These are phyloP conservation scores for Brenthis ino DNA, from an alignment of 2,888 invertebrate genomes.

Conservation along the genomic window DNA sequence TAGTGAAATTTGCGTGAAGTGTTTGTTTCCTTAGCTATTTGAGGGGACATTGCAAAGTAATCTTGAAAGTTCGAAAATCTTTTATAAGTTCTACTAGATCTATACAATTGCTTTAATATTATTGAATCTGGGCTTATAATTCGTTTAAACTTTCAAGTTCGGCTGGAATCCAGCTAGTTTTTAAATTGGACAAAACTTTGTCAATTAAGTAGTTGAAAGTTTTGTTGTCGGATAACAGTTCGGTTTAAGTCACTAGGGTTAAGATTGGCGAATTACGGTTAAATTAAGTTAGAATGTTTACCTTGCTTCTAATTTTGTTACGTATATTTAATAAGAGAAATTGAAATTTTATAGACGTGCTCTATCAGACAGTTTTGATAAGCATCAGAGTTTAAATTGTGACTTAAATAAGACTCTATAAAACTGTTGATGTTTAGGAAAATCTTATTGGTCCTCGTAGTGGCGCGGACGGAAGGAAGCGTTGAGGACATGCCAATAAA, in stretches of 20 bases:
- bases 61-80: no score
- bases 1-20: no score
- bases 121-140: slow-evolving; percentile 25
- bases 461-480: slow-evolving; percentile 64
- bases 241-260: slow-evolving; percentile 36
- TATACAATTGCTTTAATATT: background rate
- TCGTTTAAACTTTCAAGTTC: slow-evolving; percentile 48
- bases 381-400: background rate
- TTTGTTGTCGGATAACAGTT: slow-evolving; percentile 41
- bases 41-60: no score
- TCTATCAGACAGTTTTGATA: background rate
- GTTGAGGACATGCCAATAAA: slow-evolving; percentile 77
- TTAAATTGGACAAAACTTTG: slow-evolving; percentile 64
- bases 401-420: slow-evolving; percentile 1
- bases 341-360: background rate
- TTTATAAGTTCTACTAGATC: background rate
- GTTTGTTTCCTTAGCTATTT: no score
- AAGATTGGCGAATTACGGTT: slow-evolving; percentile 35
- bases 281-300: slow-evolving; percentile 37
- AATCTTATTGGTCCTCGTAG: slow-evolving; percentile 51
- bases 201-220: slow-evolving; percentile 64
- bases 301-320: slow-evolving; percentile 1
- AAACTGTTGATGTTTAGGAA: slow-evolving; percentile 46
- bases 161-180: slow-evolving; percentile 58
- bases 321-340: background rate